phyloP scores from a whole-genome alignment of 2,888 invertebrate species.

The Agrochola litura region DNA sequence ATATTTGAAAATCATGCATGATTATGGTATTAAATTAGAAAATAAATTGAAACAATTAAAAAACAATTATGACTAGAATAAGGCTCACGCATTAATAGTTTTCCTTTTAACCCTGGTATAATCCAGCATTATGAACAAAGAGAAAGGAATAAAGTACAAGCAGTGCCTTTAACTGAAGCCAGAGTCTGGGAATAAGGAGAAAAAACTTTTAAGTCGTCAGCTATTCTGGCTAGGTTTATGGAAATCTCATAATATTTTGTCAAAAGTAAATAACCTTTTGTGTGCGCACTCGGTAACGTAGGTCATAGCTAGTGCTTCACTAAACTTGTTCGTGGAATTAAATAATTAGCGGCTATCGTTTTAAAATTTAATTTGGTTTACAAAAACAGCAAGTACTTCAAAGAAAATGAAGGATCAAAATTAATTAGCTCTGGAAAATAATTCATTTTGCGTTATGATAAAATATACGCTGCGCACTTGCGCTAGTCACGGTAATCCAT shows the following conservation, averaged over 20 bases:
- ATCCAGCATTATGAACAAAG: slow-evolving; percentile 1
- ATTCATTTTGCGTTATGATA: slow-evolving; percentile 51
- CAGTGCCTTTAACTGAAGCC: slow-evolving; percentile 11
- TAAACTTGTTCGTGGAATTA: slow-evolving; percentile 17
- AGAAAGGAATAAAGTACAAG: slow-evolving; percentile 8
- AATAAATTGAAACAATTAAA: background rate
- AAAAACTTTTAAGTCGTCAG: background rate
- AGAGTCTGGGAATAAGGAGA: background rate
- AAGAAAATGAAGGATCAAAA: slow-evolving; percentile 40
- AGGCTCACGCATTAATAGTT: background rate
- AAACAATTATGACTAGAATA: background rate
- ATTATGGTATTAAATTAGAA: too few relatives aligned
- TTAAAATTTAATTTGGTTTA: slow-evolving; percentile 10
- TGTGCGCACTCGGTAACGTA: background rate
- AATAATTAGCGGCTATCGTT: slow-evolving; percentile 1
- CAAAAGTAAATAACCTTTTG: background rate
- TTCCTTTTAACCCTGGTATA: background rate
- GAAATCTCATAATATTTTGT: background rate
- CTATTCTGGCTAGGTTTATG: background rate
- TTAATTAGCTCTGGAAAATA: slow-evolving; percentile 41
- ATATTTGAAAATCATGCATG: too few relatives aligned
- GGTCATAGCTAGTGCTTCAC: background rate
- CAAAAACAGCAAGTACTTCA: slow-evolving; percentile 3
- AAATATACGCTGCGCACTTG: slow-evolving; percentile 40
- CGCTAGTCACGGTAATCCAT: slow-evolving; percentile 58